phyloP scores from a whole-genome alignment of 2,797 vertebrate species.

The Ataeniobius toweri region DNA sequence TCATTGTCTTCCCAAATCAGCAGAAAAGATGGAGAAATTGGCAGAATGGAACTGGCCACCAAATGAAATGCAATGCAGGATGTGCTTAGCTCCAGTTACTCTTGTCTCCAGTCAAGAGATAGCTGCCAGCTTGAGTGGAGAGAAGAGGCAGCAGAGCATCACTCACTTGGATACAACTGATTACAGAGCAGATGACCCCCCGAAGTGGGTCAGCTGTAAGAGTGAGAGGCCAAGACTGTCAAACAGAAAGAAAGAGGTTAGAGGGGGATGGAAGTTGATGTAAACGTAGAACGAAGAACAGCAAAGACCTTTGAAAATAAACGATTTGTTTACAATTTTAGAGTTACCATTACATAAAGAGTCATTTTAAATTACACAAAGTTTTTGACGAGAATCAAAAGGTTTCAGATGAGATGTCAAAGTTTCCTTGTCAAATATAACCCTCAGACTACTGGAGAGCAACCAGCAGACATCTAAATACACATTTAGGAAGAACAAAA shows the following conservation, averaged over 20 bases:
- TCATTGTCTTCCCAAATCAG: constrained; percentile 17
- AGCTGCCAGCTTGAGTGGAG: constrained; percentile 43
- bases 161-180: constrained; percentile 47
- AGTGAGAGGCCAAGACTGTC: constrained; percentile 41
- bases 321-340: constrained; percentile 17
- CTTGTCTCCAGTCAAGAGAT: constrained; percentile 46
- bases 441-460: constrained; percentile 37
- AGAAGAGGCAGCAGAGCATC: constrained; percentile 38
- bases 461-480: constrained; percentile 60
- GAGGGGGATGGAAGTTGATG: constrained; percentile 7
- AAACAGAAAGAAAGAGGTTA: constrained; percentile 13
- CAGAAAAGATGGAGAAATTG: constrained; percentile 24
- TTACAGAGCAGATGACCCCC: constrained; percentile 65
- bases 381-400: constrained; percentile 35
- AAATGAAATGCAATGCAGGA: constrained; percentile 45
- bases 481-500: constrained; percentile 17
- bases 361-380: constrained; percentile 33
- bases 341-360: constrained; percentile 21
- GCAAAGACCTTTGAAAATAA: background rate
- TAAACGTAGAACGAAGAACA: background rate
- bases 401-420: constrained; percentile 18
- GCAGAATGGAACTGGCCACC: constrained; percentile 29
- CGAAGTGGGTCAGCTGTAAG: constrained; percentile 69
- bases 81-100: constrained; percentile 67
- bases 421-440: constrained; percentile 52